Base-by-base conservation (phyloP, 30 jellyfish, hydroid and myxozoan species). In the Hydractinia symbiolongicarpus region DNA sequence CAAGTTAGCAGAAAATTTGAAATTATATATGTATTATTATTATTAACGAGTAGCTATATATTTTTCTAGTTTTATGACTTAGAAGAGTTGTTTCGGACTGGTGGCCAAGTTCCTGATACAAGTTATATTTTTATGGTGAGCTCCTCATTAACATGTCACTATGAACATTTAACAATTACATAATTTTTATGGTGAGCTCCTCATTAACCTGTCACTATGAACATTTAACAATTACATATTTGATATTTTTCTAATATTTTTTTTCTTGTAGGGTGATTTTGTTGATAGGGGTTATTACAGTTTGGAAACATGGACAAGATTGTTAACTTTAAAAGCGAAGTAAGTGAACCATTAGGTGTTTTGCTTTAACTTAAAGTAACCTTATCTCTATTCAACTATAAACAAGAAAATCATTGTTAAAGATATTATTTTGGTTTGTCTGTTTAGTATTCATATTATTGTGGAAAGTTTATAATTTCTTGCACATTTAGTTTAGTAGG, bases 41-140 rank as follows among this genome's bases (percentile, higher is more conserved):
- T 58, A 11, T 58, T 58, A 11, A 11, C 69, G 3, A 58, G 19
- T 58, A 58, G 69, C 69, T 58, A 13, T 58, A 16, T 58, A 58
- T 58, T 17, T 53, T 79, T 90, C 30, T 20, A 94, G 99, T 94
- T 84, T 88, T 88, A 94, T 85, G 99, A 94, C 68, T 91, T 94
- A 19, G 99, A 94, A 62, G 99, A 94, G 52, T 83, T 94, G 62
- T 94, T 94, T 78, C 94, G 93, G 55, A 94, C 97, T 55, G 93
- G 99, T 57, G 99, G 99, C 68, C 96, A 94, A 76, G 94, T 94
- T 44, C 99, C 99, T 53, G 99, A 94, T 67, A 94, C 99, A 60
- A 79, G 86, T 54, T 94, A 94, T 74, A 82, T 94, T 15, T 94
- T 94, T 78, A 88, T 94, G 96, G 99, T 94, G 67, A 13, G 69